A percentile compares a stretch with the other conserved stretches of the same genome.
Conservation (phyloP, 2,888 invertebrate genomes). For the Athripsodes cinereus region DNA sequence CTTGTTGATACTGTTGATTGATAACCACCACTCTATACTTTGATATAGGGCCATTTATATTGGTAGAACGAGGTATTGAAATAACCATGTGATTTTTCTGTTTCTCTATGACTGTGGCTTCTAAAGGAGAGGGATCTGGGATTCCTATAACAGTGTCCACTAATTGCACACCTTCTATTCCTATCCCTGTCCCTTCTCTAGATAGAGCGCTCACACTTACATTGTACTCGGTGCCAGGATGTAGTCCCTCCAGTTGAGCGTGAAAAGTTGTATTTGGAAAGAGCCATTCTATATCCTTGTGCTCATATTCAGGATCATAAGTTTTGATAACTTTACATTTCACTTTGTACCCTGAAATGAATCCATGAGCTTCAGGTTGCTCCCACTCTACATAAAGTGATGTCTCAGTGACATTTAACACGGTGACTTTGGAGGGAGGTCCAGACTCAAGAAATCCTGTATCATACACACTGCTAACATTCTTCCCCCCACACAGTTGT, state of each 20-base stretch:
- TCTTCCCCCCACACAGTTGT: constrained; percentile 62
- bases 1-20: constrained; percentile 57
- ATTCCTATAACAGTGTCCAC: constrained; percentile 67
- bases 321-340: constrained; percentile 51
- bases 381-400: constrained; percentile 56
- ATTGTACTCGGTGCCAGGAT: constrained; percentile 71
- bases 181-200: constrained; percentile 50
- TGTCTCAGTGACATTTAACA: constrained; percentile 57
- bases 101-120: constrained; percentile 58
- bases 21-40: constrained; percentile 70
- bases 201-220: constrained; percentile 65
- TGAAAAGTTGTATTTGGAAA: constrained; percentile 54
- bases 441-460: constrained; percentile 61
- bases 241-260: constrained; percentile 56
- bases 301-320: constrained; percentile 43
- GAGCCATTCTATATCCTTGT: constrained; percentile 44
- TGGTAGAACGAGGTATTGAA: constrained; percentile 59
- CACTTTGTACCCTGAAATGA: constrained; percentile 52
- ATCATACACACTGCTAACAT: constrained; percentile 62
- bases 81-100: constrained; percentile 59
- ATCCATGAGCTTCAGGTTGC: constrained; percentile 48
- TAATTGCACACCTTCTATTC: constrained; percentile 50
- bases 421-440: constrained; percentile 57
- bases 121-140: constrained; percentile 63
- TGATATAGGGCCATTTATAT: constrained; percentile 73